These are phyloP conservation scores for Parus major DNA, from an alignment of 2,113 vertebrate species.

Conservation along the genomic window DNA sequence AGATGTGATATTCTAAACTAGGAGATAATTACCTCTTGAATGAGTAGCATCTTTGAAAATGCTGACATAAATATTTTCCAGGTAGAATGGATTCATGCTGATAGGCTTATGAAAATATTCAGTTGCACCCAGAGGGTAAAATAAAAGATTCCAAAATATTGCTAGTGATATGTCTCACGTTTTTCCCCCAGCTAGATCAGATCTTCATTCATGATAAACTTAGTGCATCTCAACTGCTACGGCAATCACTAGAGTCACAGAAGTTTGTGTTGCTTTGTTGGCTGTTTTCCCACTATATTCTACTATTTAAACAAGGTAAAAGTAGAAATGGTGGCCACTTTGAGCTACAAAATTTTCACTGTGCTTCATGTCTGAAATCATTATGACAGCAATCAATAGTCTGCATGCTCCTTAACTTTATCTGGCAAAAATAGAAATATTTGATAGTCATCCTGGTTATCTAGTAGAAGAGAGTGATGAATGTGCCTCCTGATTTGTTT, in stretches of 20 bases:
- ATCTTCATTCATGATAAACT: neutral
- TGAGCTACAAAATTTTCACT: neutral
- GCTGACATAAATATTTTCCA: conserved; percentile 16
- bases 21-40: conserved; percentile 30
- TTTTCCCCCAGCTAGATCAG: neutral
- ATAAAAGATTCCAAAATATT: neutral
- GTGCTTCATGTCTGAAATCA: neutral
- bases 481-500: neutral
- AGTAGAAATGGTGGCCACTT: neutral
- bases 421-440: neutral
- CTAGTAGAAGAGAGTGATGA: neutral
- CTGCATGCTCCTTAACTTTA: neutral
- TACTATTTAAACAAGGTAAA: neutral
- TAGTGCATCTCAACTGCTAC: neutral
- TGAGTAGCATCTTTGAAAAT: conserved; percentile 18
- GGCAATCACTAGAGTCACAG: neutral
- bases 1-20: neutral
- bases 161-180: neutral
- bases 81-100: neutral
- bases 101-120: neutral
- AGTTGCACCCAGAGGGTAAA: neutral
- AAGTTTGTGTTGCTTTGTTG: neutral
- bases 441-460: neutral
- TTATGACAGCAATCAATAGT: neutral
- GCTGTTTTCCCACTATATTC: rapidly evolving